Percentiles rank a stretch among this genome's conserved stretches.
phyloP scores from a whole-genome alignment of 2,888 invertebrate genomes.

The Eristalinus aeneus region DNA sequence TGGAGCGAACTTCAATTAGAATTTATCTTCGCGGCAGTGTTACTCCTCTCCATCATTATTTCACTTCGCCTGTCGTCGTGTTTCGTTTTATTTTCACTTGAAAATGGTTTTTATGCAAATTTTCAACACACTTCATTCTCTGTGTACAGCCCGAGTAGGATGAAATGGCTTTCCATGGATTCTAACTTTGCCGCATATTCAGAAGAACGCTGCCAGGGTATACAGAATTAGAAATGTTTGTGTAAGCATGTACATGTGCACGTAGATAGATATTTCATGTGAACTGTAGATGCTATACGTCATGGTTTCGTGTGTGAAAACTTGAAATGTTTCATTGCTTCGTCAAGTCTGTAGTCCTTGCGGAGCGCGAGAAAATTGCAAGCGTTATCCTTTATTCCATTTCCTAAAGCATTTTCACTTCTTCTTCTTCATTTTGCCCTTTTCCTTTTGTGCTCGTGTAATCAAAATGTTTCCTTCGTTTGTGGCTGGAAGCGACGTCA shows the following conservation, averaged over 20 bases:
- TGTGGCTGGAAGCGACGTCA: conserved; percentile 19
- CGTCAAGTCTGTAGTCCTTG: conserved; percentile 26
- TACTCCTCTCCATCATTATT: conserved; percentile 34
- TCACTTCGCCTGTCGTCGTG: conserved; percentile 29
- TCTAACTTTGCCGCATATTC: conserved; percentile 8
- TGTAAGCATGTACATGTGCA: neutral
- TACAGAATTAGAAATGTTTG: conserved; percentile 59
- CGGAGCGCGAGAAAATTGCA: conserved; percentile 37
- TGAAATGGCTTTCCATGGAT: conserved; percentile 46
- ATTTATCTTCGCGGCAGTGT: conserved; percentile 50
- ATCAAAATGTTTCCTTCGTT: conserved; percentile 46
- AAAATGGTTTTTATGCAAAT: conserved; percentile 60
- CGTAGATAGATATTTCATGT: conserved; percentile 1
- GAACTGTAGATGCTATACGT: neutral
- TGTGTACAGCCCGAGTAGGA: conserved; percentile 30
- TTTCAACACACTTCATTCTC: conserved; percentile 54
- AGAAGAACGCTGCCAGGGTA: conserved; percentile 41
- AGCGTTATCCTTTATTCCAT: conserved; percentile 35
- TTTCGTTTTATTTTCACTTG: conserved; percentile 41
- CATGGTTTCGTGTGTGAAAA: conserved; percentile 17
- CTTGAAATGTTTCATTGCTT: conserved; percentile 52
- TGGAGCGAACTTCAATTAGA: conserved; percentile 47
- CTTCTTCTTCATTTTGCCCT: neutral
- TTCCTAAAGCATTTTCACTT: conserved; percentile 4
- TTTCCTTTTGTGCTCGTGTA: conserved; percentile 32